phyloP scores from a whole-genome alignment of 2,888 invertebrate species.

The Heteromurus nitidus region DNA sequence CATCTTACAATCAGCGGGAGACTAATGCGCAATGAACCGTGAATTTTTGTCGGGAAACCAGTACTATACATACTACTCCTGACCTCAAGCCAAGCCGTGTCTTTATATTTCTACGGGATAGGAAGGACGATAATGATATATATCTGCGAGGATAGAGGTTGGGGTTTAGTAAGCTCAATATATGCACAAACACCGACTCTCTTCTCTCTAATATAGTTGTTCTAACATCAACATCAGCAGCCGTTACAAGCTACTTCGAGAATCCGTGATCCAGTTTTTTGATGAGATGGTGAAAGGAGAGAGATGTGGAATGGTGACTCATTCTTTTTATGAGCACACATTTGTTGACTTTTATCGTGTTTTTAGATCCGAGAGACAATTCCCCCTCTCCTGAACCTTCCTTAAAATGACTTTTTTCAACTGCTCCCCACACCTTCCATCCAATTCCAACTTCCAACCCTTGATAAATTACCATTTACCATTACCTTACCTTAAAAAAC shows the following conservation, averaged over 20 bases:
- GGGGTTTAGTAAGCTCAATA: no score
- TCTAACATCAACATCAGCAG: slow-evolving; percentile 14
- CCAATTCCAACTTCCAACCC: neutral
- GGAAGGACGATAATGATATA: neutral
- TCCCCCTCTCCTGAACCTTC: slow-evolving; percentile 40
- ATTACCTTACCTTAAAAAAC: no score
- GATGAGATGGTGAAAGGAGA: slow-evolving; percentile 50
- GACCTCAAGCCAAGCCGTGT: neutral
- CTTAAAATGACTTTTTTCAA: slow-evolving; percentile 27
- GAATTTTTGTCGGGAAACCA: no score
- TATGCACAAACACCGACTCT: no score
- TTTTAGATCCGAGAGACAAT: slow-evolving; percentile 51
- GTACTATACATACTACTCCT: no score
- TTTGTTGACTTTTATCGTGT: slow-evolving; percentile 57
- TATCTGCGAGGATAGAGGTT: neutral
- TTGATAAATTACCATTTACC: no score
- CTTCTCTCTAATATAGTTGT: slow-evolving; percentile 29
- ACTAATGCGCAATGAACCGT: no score
- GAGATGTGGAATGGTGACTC: slow-evolving; percentile 48
- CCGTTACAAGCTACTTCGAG: slow-evolving; percentile 56
- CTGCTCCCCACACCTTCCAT: neutral
- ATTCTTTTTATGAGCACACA: slow-evolving; percentile 49
- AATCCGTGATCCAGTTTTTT: slow-evolving; percentile 62
- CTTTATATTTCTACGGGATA: slow-evolving; percentile 1
- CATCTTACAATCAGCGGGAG: no score